Conservation (phyloP, 2,888 invertebrate genomes). For the Neelides folsomi region DNA sequence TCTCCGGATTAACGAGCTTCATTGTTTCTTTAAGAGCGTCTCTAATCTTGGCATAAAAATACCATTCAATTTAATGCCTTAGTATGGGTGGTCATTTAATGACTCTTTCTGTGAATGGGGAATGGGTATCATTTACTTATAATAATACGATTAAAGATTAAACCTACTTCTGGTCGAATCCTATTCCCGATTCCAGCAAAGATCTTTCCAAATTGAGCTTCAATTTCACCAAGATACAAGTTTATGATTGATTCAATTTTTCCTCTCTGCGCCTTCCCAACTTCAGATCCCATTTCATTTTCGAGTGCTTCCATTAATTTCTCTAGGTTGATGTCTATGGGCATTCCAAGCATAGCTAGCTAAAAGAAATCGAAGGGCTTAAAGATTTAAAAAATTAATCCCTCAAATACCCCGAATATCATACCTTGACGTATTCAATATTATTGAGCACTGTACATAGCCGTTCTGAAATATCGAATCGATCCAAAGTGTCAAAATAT, state of each 20-base stretch:
- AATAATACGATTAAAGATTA: too few relatives aligned
- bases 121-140: too few relatives aligned
- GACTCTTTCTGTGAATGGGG: too few relatives aligned
- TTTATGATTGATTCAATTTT: conserved; percentile 10
- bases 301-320: conserved; percentile 14
- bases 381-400: background rate
- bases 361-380: background rate
- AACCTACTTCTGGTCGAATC: conserved; percentile 20
- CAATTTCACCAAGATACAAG: conserved; percentile 13
- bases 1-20: background rate
- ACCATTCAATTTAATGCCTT: too few relatives aligned
- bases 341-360: conserved; percentile 20
- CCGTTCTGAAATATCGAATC: conserved; percentile 28
- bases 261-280: conserved; percentile 10
- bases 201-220: conserved; percentile 20
- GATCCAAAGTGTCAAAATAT: conserved; percentile 27
- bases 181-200: conserved; percentile 16
- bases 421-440: conserved; percentile 29
- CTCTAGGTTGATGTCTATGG: conserved; percentile 16
- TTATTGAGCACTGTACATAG: conserved; percentile 29
- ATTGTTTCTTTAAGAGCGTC: conserved; percentile 3
- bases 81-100: too few relatives aligned
- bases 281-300: conserved; percentile 14
- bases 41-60: conserved; percentile 2
- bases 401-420: background rate